Conservation (phyloP, 2,888 invertebrate species). For the Athalia cordata region DNA sequence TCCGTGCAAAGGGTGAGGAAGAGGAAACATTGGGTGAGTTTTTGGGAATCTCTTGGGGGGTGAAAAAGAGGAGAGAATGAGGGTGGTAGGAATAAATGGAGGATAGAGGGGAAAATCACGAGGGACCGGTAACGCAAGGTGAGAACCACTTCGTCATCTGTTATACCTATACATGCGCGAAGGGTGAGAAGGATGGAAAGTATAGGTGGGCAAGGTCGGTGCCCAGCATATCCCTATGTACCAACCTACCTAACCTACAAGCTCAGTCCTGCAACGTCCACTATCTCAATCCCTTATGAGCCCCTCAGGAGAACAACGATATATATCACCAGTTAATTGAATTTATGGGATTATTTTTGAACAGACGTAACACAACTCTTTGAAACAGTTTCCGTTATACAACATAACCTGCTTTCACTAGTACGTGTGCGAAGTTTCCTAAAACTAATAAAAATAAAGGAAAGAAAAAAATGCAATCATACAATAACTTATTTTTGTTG, state of each 20-base stretch:
- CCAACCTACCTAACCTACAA: background rate
- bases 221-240: background rate
- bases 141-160: slow-evolving; percentile 55
- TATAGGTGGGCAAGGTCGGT: background rate
- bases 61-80: too few species aligned
- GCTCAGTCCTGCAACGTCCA: slow-evolving; percentile 24
- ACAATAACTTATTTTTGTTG: background rate
- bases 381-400: background rate
- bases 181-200: background rate
- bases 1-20: too few species aligned
- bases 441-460: background rate
- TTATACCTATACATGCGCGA: background rate
- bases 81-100: too few species aligned
- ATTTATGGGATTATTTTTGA: slow-evolving; percentile 48
- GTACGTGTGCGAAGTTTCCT: background rate
- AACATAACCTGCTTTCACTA: too few species aligned
- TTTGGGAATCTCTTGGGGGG: background rate
- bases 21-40: background rate
- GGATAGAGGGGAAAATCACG: slow-evolving; percentile 6
- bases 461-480: background rate
- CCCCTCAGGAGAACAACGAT: slow-evolving; percentile 41
- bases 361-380: background rate
- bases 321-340: slow-evolving; percentile 46
- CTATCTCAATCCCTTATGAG: slow-evolving; percentile 48
- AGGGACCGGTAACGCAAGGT: slow-evolving; percentile 47